Evolutionary conservation across 2,797 vertebrate genomes (phyloP).

Genomic region (Perodicticus potto): DNA sequence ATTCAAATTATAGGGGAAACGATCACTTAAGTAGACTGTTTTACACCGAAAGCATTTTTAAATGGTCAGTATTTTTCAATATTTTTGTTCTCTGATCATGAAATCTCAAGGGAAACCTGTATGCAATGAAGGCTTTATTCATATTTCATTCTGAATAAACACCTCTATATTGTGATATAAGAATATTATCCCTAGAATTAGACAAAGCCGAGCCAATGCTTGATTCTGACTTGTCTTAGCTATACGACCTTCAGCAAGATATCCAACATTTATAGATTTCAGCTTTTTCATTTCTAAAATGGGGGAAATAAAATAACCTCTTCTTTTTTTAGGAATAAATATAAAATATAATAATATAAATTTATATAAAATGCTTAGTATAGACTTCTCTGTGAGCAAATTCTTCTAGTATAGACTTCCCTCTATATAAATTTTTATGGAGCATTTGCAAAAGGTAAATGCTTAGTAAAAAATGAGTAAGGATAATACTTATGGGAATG

Average conservation of each 20-base stretch:
- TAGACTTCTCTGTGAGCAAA: no score
- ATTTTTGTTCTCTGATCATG: constrained; percentile 12
- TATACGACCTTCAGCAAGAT: background rate
- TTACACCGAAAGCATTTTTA: constrained; percentile 39
- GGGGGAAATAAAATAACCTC: background rate
- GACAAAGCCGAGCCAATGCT: background rate
- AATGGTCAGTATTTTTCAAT: constrained; percentile 22
- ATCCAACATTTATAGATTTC: constrained; percentile 9
- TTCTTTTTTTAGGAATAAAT: background rate
- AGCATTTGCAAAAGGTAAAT: background rate
- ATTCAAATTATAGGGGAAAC: constrained; percentile 16
- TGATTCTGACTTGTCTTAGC: background rate
- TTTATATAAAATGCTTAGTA: background rate
- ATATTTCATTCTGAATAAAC: constrained; percentile 27
- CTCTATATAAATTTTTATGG: no score
- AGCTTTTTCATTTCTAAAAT: background rate
- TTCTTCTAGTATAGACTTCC: no score
- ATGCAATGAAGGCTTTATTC: background rate
- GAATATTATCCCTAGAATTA: background rate
- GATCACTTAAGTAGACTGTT: background rate
- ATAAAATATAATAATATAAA: background rate
- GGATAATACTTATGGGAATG: background rate
- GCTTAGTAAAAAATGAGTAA: background rate
- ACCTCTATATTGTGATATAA: background rate
- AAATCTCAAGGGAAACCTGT: constrained; percentile 22